Conservation (phyloP, 92 coral and sea anemone species). For the Montipora capitata region DNA sequence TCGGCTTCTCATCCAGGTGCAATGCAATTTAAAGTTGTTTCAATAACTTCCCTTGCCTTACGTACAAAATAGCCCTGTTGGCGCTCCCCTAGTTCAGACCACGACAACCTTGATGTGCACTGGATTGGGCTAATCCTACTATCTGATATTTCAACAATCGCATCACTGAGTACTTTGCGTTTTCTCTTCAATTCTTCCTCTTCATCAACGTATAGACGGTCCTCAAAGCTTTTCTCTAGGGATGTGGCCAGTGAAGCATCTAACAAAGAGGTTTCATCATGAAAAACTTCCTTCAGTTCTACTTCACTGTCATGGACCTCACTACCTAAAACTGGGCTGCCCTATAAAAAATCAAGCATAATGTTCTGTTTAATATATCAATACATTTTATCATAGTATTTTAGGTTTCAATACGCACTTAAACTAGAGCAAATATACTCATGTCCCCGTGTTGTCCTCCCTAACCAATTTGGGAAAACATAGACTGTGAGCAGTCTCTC, state of each 20-base stretch:
- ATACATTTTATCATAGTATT: too few species aligned
- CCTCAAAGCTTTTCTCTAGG: neutral
- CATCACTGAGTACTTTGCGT: constrained; percentile 12
- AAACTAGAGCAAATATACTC: too few species aligned
- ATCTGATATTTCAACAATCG: constrained; percentile 10
- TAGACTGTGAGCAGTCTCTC: too few species aligned
- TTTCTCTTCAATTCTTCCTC: constrained; percentile 1
- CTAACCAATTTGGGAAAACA: too few species aligned
- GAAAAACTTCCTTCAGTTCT: neutral
- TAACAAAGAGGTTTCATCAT: neutral
- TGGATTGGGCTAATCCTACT: constrained; percentile 28
- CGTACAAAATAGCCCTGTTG: neutral
- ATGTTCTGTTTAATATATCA: too few species aligned
- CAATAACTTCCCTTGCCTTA: constrained; percentile 13
- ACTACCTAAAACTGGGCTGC: neutral
- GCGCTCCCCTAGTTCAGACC: constrained; percentile 21
- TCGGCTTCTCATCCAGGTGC: constrained; percentile 13
- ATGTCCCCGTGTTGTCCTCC: too few species aligned
- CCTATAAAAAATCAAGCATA: neutral
- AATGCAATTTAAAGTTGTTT: neutral
- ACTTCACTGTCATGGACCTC: neutral
- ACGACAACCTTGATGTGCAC: too few species aligned
- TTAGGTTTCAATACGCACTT: too few species aligned
- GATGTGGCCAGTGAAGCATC: neutral
- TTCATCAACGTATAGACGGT: neutral